phyloP scores from a whole-genome alignment of 2,797 vertebrate species.

The Amphiprion clarkii region DNA sequence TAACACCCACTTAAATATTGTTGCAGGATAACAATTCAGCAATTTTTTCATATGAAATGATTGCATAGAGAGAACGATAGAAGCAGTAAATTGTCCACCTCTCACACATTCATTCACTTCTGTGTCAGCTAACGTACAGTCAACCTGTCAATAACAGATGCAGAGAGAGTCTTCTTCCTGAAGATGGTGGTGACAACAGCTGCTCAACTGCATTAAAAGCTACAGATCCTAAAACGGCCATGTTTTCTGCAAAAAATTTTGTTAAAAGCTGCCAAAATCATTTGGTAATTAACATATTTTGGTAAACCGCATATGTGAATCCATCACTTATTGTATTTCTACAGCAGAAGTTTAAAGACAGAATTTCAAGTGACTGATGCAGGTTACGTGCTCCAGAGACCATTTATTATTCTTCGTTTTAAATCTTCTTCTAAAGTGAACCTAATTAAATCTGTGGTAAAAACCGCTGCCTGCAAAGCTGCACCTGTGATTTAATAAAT shows the following conservation, averaged over 20 bases:
- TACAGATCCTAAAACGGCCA: no score
- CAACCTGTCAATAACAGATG: no score
- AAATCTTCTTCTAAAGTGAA: slow-evolving; percentile 14
- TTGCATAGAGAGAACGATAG: no score
- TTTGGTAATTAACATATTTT: not conserved
- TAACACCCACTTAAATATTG: no score
- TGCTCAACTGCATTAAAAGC: no score
- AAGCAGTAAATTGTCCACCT: no score
- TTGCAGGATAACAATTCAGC: no score
- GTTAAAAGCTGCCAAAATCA: not conserved
- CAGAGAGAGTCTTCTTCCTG: no score
- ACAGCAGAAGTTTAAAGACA: slow-evolving; percentile 5
- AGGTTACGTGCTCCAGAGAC: not conserved
- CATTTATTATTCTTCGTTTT: slow-evolving; percentile 24
- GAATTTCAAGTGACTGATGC: not conserved
- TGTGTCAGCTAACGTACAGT: no score
- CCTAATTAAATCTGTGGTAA: slow-evolving; percentile 14
- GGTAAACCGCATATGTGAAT: slow-evolving; percentile 15
- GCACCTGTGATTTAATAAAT: slow-evolving; percentile 28
- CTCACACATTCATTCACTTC: no score
- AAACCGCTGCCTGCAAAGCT: slow-evolving; percentile 5
- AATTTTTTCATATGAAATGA: no score
- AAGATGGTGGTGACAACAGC: no score
- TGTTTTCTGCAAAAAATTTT: not conserved
- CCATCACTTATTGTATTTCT: not conserved